Evolutionary conservation across 2,888 invertebrate species (phyloP), one percentile per base, ranked within the genome.

Genomic region (Erebia epiphron): DNA sequence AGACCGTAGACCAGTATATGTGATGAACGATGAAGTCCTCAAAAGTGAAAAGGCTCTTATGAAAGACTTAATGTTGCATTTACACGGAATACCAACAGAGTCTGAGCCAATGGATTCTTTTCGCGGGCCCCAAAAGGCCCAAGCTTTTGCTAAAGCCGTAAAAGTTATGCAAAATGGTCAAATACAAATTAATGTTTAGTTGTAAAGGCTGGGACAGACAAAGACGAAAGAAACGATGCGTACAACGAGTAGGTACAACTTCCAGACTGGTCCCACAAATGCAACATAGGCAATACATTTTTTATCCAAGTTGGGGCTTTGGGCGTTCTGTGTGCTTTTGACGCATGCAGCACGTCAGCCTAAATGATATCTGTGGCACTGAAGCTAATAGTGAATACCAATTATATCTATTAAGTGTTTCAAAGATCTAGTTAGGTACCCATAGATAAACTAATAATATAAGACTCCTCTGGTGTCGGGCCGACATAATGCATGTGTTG

Each of bases 11-110:
- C 72, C 80, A 0, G 82, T 91, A 1, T 68, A 76, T 54, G 79
- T 89, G 2, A 85, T 91, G 90, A 90, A 88, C 64, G 87, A 87
- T 73, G 85, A 89, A 75, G 86, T 88, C 0, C 77, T 91, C 70
- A 74, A 76, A 13, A 78, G 78, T 66, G 91, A 91, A 73, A 80
- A 82, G 63, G 75, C 77, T 18, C 76, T 89, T 1, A 86, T 88
- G 85, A 83, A 78, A 65, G 83, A 88, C 10, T 72, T 90, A 16
- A 74, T 83, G 78, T 77, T 86, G 1, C 78, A 77, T 69, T 71
- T 83, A 10, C 80, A 84, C 43, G 86, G 86, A 13, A 67, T 82
- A 11, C 67, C 80, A 4, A 82, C 80, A 50, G 80, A 80, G 5
- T 83, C 78, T 1, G 81, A 84, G n/a, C 77, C 83, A 2, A 67